Percentiles rank a stretch among this genome's conserved stretches.
These are phyloP conservation scores for Polydrusus tereticollis DNA, from an alignment of 2,888 invertebrate species.

Conservation along the genomic window DNA sequence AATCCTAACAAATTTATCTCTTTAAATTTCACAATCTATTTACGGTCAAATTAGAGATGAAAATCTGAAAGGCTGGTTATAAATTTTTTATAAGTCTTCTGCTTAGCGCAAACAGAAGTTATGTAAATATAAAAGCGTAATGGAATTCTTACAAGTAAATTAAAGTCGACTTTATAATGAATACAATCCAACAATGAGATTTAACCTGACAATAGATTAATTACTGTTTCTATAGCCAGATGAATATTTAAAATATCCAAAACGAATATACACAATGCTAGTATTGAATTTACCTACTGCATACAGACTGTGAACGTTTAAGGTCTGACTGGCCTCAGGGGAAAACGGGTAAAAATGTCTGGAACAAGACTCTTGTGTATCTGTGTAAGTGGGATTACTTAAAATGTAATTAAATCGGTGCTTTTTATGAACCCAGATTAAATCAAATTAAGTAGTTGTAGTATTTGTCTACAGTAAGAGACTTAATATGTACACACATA, in stretches of 20 bases:
- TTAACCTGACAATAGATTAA: conserved; percentile 68
- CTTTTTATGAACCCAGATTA: not conserved
- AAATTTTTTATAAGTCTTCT: conserved; percentile 42
- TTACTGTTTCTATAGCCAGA: conserved; percentile 67
- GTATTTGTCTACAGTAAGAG: not conserved
- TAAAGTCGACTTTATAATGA: conserved; percentile 67
- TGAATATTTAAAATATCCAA: conserved; percentile 66
- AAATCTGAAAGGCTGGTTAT: conserved; percentile 18
- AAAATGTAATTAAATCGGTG: not conserved
- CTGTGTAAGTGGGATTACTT: conserved; percentile 7
- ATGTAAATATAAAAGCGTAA: conserved; percentile 55
- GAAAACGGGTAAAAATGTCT: conserved; percentile 38
- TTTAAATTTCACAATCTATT: conserved; percentile 8
- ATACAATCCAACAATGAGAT: conserved; percentile 66
- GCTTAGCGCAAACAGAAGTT: conserved; percentile 46
- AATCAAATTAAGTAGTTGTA: not conserved
- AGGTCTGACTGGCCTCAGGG: conserved; percentile 43
- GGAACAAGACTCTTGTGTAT: conserved; percentile 26
- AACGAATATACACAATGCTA: conserved; percentile 65
- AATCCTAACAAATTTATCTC: conserved; percentile 10
- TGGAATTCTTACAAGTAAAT: conserved; percentile 66
- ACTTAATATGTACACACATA: not conserved
- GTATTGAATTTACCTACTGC: conserved; percentile 64
- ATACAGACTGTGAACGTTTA: conserved; percentile 52
- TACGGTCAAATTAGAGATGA: conserved; percentile 9